Percentiles rank a stretch among this genome's conserved stretches.
phyloP scores from a whole-genome alignment of 2,797 vertebrate species.

The Arctocebus calabarensis region DNA sequence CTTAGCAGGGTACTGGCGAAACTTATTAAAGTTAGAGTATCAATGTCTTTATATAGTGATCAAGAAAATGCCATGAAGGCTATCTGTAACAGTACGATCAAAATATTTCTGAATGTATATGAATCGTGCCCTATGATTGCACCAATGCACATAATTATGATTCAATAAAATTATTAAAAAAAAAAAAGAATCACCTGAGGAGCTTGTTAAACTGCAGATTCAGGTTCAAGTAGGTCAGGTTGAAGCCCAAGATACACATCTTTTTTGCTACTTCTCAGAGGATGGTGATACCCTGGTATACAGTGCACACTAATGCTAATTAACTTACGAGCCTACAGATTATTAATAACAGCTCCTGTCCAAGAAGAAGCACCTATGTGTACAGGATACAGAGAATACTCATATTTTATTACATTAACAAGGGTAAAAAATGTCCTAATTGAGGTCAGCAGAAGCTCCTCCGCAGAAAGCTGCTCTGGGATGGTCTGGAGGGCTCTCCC shows the following conservation, averaged over 20 bases:
- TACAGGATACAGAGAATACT: not conserved
- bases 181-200: not conserved
- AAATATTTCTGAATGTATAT: too few relatives aligned
- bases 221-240: not conserved
- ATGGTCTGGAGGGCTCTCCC: not conserved
- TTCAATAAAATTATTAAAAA: not conserved
- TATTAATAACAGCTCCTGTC: not conserved
- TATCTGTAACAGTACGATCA: too few relatives aligned
- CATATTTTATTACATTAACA: not conserved
- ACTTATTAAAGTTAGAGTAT: too few relatives aligned
- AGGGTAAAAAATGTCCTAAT: not conserved
- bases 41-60: too few relatives aligned
- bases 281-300: not conserved
- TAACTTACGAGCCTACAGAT: not conserved
- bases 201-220: constrained; percentile 10
- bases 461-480: not conserved
- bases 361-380: not conserved
- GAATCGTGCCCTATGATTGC: too few relatives aligned
- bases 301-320: not conserved
- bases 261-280: not conserved
- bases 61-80: too few relatives aligned
- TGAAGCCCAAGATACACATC: not conserved
- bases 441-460: not conserved
- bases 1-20: too few relatives aligned
- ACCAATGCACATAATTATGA: too few relatives aligned